Evolutionary conservation across 2,888 invertebrate genomes (phyloP), one percentile per base, ranked within the genome.

Genomic region (Drosophila aldrichi): DNA sequence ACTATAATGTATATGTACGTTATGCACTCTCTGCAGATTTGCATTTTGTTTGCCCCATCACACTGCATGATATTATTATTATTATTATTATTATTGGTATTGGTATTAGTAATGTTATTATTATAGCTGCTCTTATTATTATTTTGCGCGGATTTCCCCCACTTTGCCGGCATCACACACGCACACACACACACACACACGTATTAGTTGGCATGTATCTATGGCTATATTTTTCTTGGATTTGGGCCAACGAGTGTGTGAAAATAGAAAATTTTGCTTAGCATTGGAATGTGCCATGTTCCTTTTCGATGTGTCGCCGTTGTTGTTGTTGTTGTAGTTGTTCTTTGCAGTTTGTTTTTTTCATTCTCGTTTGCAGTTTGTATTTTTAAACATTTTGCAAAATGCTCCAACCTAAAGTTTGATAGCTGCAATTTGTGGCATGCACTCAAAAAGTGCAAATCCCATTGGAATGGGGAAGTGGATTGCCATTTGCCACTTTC

Each of bases 241-340:
- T 87, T 83, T 89, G 84, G 79, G 86, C 90, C 86, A 86, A 86
- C 81, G 64, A 80, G 87, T 90, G 89, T 89, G 86, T 87, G 89
- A 89, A 84, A 86, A 86, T 89, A 90, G 90, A 90, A 90, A 88
- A 89, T 88, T 76, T 73, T 74, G 81, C 84, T 75, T 74, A 70
- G 75, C 77, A 74, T 86, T 82, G 85, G 90, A 85, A 86, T 85
- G 89, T 82, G 88, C 72, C 76, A 84, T 87, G 78, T 84, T 87
- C 74, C 67, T 60, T 68, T 67, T 65, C 79, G 66, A 62, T 68
- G 65, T 72, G 81, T 79, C 70, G 66, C 77, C 59, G 43, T 56
- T 73, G 61, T 43, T 75, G 54, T 52, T 55, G 34, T 52, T 56
- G 18, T 65, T 52, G 25, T 25, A 8, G 29, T 29, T 8, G 29